phyloP scores from a whole-genome alignment of 2,888 invertebrate genomes.

The Drosophila algonquin region DNA sequence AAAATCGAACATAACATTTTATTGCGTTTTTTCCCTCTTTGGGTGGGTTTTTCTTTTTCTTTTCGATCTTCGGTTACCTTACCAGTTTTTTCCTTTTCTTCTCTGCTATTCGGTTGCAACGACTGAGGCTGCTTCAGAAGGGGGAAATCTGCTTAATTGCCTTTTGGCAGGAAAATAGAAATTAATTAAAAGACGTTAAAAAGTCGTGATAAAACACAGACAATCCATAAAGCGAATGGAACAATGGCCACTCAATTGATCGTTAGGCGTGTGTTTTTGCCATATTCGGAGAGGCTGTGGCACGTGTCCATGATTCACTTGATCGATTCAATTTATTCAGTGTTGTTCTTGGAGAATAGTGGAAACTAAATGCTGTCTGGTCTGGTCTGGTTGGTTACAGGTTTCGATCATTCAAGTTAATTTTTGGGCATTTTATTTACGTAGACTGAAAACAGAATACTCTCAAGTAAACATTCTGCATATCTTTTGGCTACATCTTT shows the following conservation, averaged over 20 bases:
- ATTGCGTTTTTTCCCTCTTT: slow-evolving; percentile 49
- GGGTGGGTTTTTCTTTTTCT: slow-evolving; percentile 48
- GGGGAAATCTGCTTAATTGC: slow-evolving; percentile 33
- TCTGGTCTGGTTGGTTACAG: slow-evolving; percentile 23
- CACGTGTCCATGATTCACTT: slow-evolving; percentile 47
- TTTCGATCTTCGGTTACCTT: no score
- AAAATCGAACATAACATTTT: slow-evolving; percentile 56
- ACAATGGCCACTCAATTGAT: slow-evolving; percentile 52
- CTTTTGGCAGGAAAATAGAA: slow-evolving; percentile 49
- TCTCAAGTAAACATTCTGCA: background rate
- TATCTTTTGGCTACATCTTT: slow-evolving; percentile 19
- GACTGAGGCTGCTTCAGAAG: slow-evolving; percentile 6
- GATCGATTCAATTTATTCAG: slow-evolving; percentile 30
- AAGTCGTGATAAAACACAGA: slow-evolving; percentile 42
- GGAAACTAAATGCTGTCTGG: slow-evolving; percentile 48
- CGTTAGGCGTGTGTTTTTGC: slow-evolving; percentile 33
- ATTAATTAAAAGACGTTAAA: slow-evolving; percentile 59
- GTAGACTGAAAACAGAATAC: background rate
- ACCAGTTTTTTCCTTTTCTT: background rate
- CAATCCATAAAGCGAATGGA: slow-evolving; percentile 44
- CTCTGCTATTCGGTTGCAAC: slow-evolving; percentile 28
- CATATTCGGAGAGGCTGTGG: slow-evolving; percentile 42
- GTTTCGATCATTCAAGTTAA: background rate
- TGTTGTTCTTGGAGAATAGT: slow-evolving; percentile 15
- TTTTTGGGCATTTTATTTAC: background rate